These are phyloP conservation scores for Sinhomidia bicolor DNA, from an alignment of 2,888 invertebrate species.

Conservation along the genomic window DNA sequence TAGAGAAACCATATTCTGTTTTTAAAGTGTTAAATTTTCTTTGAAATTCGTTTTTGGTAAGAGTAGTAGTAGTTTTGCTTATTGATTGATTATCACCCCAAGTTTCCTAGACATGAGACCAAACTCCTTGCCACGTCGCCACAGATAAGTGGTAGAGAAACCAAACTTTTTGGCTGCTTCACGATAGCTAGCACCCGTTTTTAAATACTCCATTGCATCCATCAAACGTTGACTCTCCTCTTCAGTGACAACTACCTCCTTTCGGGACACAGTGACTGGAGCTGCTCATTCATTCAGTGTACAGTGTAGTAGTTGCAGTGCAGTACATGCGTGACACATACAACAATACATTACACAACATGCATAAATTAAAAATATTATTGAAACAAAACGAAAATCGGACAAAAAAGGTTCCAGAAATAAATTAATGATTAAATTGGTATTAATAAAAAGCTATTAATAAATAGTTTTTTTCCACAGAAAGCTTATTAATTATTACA, in stretches of 20 bases:
- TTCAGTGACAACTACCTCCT: slow-evolving; percentile 71
- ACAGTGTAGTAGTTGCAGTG: slow-evolving; percentile 15
- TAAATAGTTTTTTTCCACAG: no score
- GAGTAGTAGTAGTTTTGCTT: not conserved
- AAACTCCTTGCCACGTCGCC: slow-evolving; percentile 73
- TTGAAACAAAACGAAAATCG: slow-evolving; percentile 3
- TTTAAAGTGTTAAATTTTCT: not conserved
- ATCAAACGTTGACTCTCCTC: slow-evolving; percentile 67
- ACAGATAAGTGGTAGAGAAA: slow-evolving; percentile 75
- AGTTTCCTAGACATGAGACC: slow-evolving; percentile 75
- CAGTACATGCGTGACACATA: slow-evolving; percentile 50
- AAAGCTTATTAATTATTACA: no score
- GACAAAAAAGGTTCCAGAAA: not conserved
- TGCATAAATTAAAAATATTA: slow-evolving; percentile 7
- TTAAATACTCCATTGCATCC: slow-evolving; percentile 75
- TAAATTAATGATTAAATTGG: not conserved
- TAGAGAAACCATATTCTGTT: not conserved
- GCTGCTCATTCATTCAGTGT: slow-evolving; percentile 28
- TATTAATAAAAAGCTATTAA: no score
- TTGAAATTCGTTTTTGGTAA: not conserved
- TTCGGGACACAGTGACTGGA: slow-evolving; percentile 55
- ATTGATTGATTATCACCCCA: slow-evolving; percentile 70
- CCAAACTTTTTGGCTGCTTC: slow-evolving; percentile 77
- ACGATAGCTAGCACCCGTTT: slow-evolving; percentile 73
- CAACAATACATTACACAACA: slow-evolving; percentile 52